These are phyloP conservation scores for Amphimedon queenslandica DNA, from an alignment of 37 sponge, comb jelly and placozoan species.

Conservation along the genomic window DNA sequence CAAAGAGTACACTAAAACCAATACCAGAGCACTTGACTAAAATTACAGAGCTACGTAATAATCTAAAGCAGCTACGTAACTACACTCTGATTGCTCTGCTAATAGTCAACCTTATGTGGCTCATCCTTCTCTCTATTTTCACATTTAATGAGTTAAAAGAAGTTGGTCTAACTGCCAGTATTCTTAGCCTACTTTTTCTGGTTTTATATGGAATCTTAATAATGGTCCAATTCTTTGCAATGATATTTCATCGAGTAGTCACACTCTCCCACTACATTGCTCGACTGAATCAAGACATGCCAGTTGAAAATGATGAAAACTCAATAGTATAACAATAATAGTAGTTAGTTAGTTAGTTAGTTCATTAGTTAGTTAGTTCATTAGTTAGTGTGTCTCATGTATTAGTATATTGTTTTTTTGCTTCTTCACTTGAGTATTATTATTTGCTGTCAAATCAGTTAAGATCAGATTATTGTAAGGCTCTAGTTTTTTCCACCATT, in stretches of 20 bases:
- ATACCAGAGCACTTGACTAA: slow-evolving; percentile 16
- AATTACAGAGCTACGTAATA: slow-evolving; percentile 31
- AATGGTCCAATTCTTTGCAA: slow-evolving; percentile 45
- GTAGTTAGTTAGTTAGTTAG: too few relatives aligned
- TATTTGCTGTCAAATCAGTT: too few relatives aligned
- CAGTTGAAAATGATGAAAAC: too few relatives aligned
- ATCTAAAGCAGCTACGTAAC: slow-evolving; percentile 46
- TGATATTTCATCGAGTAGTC: slow-evolving; percentile 45
- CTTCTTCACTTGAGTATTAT: too few relatives aligned
- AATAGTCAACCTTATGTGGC: slow-evolving; percentile 74
- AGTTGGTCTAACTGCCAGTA: slow-evolving; percentile 17
- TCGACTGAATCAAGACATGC: slow-evolving; percentile 10
- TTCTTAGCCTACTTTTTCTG: slow-evolving; percentile 45
- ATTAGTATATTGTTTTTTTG: too few relatives aligned
- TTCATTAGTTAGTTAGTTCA: too few relatives aligned
- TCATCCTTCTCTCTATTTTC: slow-evolving; percentile 41
- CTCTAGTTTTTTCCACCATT: too few relatives aligned
- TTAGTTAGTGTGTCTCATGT: too few relatives aligned
- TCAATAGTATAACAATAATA: too few relatives aligned
- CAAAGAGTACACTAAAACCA: slow-evolving; percentile 31
- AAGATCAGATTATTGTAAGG: too few relatives aligned
- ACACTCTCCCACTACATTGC: slow-evolving; percentile 64
- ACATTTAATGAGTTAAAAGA: slow-evolving; percentile 10
- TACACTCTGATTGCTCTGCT: slow-evolving; percentile 22
- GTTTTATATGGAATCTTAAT: slow-evolving; percentile 47